phyloP scores from a whole-genome alignment of 2,888 invertebrate species.

The Mythimna albipuncta region DNA sequence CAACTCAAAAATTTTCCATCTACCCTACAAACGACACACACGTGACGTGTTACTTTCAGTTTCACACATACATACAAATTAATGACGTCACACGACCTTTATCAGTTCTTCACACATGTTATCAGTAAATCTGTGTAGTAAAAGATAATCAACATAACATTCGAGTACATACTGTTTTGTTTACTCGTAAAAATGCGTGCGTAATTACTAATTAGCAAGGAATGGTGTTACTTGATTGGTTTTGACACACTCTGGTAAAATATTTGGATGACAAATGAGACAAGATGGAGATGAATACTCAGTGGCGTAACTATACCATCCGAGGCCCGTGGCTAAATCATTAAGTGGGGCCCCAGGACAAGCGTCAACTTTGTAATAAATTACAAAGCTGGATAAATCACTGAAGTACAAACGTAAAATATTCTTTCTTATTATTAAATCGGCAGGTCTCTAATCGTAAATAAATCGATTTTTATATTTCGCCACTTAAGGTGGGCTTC shows the following conservation, averaged over 20 bases:
- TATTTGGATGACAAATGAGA: too few relatives aligned
- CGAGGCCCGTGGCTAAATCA: too few relatives aligned
- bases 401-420: too few relatives aligned
- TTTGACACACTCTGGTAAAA: background rate
- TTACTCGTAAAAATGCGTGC: constrained; percentile 27
- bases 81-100: constrained; percentile 40
- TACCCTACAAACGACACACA: constrained; percentile 15
- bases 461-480: too few relatives aligned
- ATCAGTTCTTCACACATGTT: constrained; percentile 13
- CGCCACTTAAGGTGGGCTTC: too few relatives aligned
- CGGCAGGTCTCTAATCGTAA: too few relatives aligned
- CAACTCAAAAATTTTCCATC: constrained; percentile 23
- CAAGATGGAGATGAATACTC: too few relatives aligned
- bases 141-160: constrained; percentile 30
- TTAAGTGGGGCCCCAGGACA: too few relatives aligned
- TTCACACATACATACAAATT: constrained; percentile 35
- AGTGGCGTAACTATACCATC: too few relatives aligned
- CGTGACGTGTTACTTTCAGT: constrained; percentile 4
- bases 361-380: too few relatives aligned
- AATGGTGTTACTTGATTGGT: background rate
- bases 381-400: too few relatives aligned
- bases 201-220: constrained; percentile 11
- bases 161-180: constrained; percentile 45
- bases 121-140: constrained; percentile 48
- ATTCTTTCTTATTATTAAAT: too few relatives aligned